Percentiles rank a stretch among this genome's conserved stretches.
Evolutionary conservation across 2,888 invertebrate species (phyloP).

Genomic region (Ophion slaviceki): DNA sequence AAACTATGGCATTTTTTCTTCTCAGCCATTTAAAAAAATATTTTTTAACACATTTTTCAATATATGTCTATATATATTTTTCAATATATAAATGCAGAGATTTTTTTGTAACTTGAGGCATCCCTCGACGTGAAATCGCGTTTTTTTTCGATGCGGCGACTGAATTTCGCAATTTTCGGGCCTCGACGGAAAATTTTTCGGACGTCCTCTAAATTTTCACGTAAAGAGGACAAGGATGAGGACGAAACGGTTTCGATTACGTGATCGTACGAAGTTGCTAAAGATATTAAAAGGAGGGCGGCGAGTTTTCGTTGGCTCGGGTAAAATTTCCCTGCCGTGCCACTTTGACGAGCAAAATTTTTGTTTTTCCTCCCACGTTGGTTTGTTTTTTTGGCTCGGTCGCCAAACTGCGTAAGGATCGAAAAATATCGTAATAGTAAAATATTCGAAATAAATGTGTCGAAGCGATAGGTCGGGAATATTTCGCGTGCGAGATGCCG

Average conservation of each 20-base stretch:
- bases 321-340: slow-evolving; percentile 69
- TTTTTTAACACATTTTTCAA: too few relatives aligned
- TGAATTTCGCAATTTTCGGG: slow-evolving; percentile 9
- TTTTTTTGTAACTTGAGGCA: too few relatives aligned
- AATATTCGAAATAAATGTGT: background rate
- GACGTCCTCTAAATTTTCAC: slow-evolving; percentile 54
- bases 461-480: slow-evolving; percentile 16
- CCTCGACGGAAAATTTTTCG: slow-evolving; percentile 25
- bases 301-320: slow-evolving; percentile 71
- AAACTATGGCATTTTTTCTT: too few relatives aligned
- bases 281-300: slow-evolving; percentile 12
- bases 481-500: slow-evolving; percentile 24
- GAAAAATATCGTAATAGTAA: background rate
- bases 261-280: background rate
- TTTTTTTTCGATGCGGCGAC: background rate
- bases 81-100: too few relatives aligned
- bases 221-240: slow-evolving; percentile 36
- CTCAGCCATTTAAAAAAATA: too few relatives aligned
- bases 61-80: too few relatives aligned
- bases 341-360: slow-evolving; percentile 18
- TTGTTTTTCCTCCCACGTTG: slow-evolving; percentile 2
- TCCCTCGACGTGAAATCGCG: too few relatives aligned
- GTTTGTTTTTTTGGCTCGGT: slow-evolving; percentile 52
- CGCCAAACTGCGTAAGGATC: slow-evolving; percentile 56
- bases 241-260: slow-evolving; percentile 16